Conservation (phyloP, 2,797 vertebrate species). For the Phyllotis vaccarum region DNA sequence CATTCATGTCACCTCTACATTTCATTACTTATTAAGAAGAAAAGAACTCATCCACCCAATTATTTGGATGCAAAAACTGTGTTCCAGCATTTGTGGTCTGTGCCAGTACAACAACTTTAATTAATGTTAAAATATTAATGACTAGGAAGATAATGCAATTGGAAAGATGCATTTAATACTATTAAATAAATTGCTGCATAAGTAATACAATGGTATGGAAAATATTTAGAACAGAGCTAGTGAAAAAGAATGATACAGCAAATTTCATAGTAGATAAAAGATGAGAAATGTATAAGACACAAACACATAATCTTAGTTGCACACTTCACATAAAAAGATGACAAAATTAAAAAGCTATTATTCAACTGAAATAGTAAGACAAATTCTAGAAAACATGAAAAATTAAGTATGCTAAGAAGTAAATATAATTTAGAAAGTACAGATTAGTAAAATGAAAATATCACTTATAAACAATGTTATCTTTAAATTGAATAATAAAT, state of each 20-base stretch:
- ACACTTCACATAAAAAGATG: not conserved
- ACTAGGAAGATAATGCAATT: not conserved
- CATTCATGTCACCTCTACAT: not conserved
- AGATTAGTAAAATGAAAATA: constrained; percentile 39
- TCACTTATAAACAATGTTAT: not conserved
- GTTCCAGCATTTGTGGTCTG: not conserved
- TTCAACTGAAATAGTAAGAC: not conserved
- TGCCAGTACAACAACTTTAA: not conserved
- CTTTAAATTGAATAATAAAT: constrained; percentile 26
- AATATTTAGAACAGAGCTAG: constrained; percentile 23
- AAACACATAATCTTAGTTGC: not conserved
- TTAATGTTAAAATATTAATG: constrained; percentile 10
- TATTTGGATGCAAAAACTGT: not conserved
- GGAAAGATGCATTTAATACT: not conserved
- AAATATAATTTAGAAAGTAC: not conserved
- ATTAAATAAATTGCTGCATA: not conserved
- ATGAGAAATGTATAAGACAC: not conserved
- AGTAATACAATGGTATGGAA: not conserved
- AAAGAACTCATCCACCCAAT: not conserved
- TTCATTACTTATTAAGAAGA: not conserved
- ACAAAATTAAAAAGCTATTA: not conserved
- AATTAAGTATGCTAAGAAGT: not conserved
- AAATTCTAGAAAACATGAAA: not conserved
- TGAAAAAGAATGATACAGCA: not conserved
- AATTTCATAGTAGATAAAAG: not conserved